Evolutionary conservation across 1,140 invertebrate species (phyloP).

Genomic region (Bombus ignitus): DNA sequence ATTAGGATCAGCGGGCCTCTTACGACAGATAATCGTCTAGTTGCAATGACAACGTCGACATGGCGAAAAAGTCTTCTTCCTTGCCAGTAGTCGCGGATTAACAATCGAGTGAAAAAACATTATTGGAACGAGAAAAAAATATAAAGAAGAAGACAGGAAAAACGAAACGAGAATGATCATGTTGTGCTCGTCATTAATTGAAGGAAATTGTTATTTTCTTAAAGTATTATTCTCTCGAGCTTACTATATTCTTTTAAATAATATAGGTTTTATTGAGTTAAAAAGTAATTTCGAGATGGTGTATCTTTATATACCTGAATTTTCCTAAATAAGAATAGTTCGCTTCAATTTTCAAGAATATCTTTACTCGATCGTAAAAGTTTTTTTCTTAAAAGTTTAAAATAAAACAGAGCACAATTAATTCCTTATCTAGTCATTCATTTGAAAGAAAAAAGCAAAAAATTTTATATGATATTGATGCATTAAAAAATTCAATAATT

Average conservation of each 20-base stretch:
- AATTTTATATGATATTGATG: not conserved
- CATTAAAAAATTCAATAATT: not conserved
- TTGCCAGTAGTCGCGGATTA: conserved; percentile 51
- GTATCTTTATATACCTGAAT: not conserved
- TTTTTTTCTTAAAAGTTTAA: not conserved
- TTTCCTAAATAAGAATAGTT: not conserved
- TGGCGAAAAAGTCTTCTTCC: conserved; percentile 56
- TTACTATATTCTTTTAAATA: not conserved
- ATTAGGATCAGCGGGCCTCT: conserved; percentile 57
- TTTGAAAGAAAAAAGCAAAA: not conserved
- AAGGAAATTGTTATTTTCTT: conserved; percentile 7
- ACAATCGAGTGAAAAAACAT: conserved; percentile 29
- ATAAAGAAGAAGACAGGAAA: conserved; percentile 26
- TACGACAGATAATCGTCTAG: conserved; percentile 52
- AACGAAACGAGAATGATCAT: conserved; percentile 2
- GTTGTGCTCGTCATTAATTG: conserved; percentile 23
- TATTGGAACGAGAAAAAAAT: conserved; percentile 36
- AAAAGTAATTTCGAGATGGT: not conserved
- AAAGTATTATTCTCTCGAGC: not conserved
- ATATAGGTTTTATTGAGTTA: not conserved
- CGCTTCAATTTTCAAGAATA: not conserved
- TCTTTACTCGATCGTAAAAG: not conserved
- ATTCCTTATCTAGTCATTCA: not conserved
- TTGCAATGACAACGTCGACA: conserved; percentile 52
- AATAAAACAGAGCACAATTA: conserved; percentile 1